Evolutionary conservation across 1,140 invertebrate genomes (phyloP).

Genomic region (Pissodes strobi): DNA sequence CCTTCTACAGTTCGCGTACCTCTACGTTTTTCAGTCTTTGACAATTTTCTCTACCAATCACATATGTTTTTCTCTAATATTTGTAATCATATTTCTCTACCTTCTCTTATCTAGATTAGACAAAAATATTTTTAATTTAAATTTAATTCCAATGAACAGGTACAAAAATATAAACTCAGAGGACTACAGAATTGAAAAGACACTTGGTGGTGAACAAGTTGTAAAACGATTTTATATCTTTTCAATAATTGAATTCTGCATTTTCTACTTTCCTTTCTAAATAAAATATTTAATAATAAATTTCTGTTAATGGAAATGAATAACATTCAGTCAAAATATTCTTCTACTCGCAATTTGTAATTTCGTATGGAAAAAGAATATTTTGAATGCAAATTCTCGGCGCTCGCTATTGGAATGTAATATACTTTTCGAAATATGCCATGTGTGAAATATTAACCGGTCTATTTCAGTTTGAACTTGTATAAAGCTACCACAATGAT

Average conservation of each 20-base stretch:
- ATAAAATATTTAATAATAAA: too few species aligned
- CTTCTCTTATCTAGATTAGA: slow-evolving; percentile 20
- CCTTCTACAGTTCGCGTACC: slow-evolving; percentile 34
- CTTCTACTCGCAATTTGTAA: too few species aligned
- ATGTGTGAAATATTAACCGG: slow-evolving; percentile 28
- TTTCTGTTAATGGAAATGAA: too few species aligned
- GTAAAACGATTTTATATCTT: slow-evolving; percentile 1
- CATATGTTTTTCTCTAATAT: slow-evolving; percentile 33
- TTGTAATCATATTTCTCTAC: slow-evolving; percentile 12
- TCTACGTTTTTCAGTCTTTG: slow-evolving; percentile 48
- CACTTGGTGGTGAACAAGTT: slow-evolving; percentile 50
- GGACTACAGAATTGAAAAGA: slow-evolving; percentile 43
- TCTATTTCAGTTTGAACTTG: slow-evolving; percentile 48
- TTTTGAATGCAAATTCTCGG: too few species aligned
- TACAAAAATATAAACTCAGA: slow-evolving; percentile 37
- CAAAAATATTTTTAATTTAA: slow-evolving; percentile 5
- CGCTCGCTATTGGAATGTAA: slow-evolving; percentile 11
- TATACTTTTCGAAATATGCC: slow-evolving; percentile 47
- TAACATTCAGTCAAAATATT: too few species aligned
- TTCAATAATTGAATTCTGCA: not conserved
- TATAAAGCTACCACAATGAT: slow-evolving; percentile 51
- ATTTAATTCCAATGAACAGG: slow-evolving; percentile 40
- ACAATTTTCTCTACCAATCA: slow-evolving; percentile 45
- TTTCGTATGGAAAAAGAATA: too few species aligned
- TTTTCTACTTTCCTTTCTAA: too few species aligned